Evolutionary conservation across 2,113 vertebrate species (phyloP).

Genomic region (Sinocyclocheilus maitianheensis): DNA sequence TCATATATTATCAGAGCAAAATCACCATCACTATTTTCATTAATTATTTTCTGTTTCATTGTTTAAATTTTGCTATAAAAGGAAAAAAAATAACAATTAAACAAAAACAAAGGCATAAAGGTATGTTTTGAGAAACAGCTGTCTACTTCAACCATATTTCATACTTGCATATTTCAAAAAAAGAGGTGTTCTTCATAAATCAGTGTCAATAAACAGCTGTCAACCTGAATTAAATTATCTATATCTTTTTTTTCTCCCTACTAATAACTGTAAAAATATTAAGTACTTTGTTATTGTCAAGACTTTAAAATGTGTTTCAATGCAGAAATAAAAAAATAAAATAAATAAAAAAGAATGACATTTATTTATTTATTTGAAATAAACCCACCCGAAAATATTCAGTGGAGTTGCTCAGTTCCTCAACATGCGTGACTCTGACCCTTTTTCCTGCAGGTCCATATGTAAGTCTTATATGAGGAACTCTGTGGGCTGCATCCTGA

Average conservation of each 20-base stretch:
- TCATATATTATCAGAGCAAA: no score
- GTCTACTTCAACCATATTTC: no score
- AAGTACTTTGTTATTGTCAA: background rate
- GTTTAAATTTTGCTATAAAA: no score
- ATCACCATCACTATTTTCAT: no score
- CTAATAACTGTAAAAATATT: background rate
- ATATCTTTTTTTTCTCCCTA: background rate
- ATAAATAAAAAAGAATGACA: no score
- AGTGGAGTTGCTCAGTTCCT: background rate
- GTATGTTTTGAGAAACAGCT: no score
- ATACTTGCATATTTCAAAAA: no score
- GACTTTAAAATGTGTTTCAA: background rate
- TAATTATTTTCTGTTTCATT: no score
- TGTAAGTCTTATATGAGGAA: slow-evolving; percentile 61
- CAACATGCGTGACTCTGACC: background rate
- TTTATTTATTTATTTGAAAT: background rate
- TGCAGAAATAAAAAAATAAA: background rate
- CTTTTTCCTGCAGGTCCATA: slow-evolving; percentile 51
- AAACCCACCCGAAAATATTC: background rate
- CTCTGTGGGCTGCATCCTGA: slow-evolving; percentile 58
- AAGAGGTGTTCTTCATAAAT: no score
- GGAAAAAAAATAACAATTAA: no score
- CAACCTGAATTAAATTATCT: background rate
- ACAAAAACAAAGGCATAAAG: no score
- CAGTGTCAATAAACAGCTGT: no score